phyloP scores from a whole-genome alignment of 2,113 vertebrate species.

The Ibidorhyncha struthersii region DNA sequence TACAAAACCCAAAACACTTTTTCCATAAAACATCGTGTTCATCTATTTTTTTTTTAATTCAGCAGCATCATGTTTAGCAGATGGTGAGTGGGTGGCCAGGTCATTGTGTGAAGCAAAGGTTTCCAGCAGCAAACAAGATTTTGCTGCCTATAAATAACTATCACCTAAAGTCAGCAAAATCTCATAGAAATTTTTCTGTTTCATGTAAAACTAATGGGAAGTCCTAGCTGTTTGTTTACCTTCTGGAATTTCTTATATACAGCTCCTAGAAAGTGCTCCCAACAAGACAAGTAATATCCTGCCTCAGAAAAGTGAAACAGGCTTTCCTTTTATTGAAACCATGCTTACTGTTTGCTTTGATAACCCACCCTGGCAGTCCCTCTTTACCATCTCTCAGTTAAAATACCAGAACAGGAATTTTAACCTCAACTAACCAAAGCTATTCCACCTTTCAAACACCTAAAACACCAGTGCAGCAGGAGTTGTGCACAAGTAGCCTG shows the following conservation, averaged over 20 bases:
- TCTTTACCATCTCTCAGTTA: not conserved
- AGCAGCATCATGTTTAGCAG: not conserved
- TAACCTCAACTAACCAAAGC: not conserved
- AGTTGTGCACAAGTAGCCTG: too few relatives aligned
- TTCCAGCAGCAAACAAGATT: not conserved
- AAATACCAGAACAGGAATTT: not conserved
- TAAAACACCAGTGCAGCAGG: not conserved
- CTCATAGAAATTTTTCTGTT: not conserved
- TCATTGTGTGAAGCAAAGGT: not conserved
- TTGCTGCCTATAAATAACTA: not conserved
- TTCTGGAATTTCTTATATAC: not conserved
- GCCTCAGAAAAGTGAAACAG: not conserved
- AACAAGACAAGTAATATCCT: not conserved
- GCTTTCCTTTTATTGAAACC: not conserved
- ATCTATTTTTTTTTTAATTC: not conserved
- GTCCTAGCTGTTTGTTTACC: not conserved
- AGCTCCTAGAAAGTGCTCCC: not conserved
- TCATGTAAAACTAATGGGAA: not conserved
- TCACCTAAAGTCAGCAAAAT: not conserved
- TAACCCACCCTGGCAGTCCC: not conserved
- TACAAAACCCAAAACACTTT: not conserved
- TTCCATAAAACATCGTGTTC: not conserved
- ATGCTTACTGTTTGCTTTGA: not conserved
- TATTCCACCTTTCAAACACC: not conserved
- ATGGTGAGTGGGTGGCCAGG: not conserved